Base-by-base conservation (phyloP, 2,888 invertebrate genomes). In the Creontiades dilutus region DNA sequence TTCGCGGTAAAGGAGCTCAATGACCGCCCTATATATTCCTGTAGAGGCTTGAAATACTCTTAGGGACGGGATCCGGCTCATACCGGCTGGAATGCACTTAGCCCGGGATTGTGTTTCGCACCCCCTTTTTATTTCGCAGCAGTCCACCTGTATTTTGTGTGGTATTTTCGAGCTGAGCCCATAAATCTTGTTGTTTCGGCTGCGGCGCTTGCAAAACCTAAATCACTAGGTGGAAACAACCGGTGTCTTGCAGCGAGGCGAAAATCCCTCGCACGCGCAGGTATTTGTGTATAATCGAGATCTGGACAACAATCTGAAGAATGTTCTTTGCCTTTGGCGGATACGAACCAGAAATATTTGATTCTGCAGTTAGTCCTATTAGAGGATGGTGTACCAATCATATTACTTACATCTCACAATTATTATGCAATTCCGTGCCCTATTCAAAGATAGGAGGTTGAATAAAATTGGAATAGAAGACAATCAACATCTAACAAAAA, bases 81-180 rank as follows among this genome's bases (percentile, higher is more conserved):
- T 57, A 57, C 57, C n/a, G 57, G 57, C 57, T 16, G 57, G 7
- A 57, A 7, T 57, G 57, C 57, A 57, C 57, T 57, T 57, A 57
- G 37, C 37, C 37, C 7, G 37, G 7, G 37, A 37, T 4, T 37
- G 2, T 37, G 2, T 37, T n/a, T 57, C n/a, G 12, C 16, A 57
- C n/a, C 19, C 19, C n/a, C 57, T 16, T 57, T n/a, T n/a, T 16
- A n/a, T 57, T 57, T n/a, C n/a, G n/a, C 57, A 1, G n/a, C n/a
- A 57, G 57, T 16, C 57, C 57, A 57, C 57, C n/a, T n/a, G 57
- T 57, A 16, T 57, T 16, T n/a, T 16, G 1, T n/a, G 57, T 16
- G 57, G 57, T 57, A 57, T 57, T 57, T 57, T 57, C 57, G n/a
- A 57, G 5, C 57, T 57, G 16, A 1, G 16, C n/a, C 57, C 19